phyloP scores from a whole-genome alignment of 2,888 invertebrate genomes.

The Limnephilus rhombicus region DNA sequence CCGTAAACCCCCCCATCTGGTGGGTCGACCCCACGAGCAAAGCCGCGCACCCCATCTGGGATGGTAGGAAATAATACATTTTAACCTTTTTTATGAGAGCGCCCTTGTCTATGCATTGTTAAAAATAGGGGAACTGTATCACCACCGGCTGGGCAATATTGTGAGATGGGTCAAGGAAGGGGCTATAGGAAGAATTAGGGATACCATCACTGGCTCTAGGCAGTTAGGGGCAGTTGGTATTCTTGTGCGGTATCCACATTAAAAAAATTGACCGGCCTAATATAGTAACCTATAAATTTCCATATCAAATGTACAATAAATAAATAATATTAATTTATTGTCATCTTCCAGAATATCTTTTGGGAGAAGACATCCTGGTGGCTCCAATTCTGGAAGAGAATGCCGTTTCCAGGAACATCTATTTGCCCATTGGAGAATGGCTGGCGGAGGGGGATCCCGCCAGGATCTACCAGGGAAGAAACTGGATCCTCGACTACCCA shows the following conservation, averaged over 20 bases:
- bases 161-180: too few relatives aligned
- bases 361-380: conserved; percentile 83
- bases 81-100: too few relatives aligned
- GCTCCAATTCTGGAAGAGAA: conserved; percentile 83
- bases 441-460: conserved; percentile 73
- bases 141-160: too few relatives aligned
- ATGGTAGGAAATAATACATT: conserved; percentile 68
- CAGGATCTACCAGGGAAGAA: conserved; percentile 74
- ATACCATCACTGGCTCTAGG: too few relatives aligned
- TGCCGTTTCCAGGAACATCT: conserved; percentile 78
- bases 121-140: too few relatives aligned
- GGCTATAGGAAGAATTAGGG: too few relatives aligned
- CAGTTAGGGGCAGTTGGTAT: too few relatives aligned
- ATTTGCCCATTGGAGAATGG: conserved; percentile 84
- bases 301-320: too few relatives aligned
- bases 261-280: too few relatives aligned
- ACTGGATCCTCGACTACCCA: conserved; percentile 76
- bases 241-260: too few relatives aligned
- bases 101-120: too few relatives aligned
- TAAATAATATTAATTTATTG: neutral
- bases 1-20: conserved; percentile 87
- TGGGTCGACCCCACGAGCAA: conserved; percentile 82
- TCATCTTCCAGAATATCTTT: conserved; percentile 79
- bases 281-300: too few relatives aligned
- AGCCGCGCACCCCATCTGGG: conserved; percentile 74